A percentile compares a stretch with the other conserved stretches of the same genome.
These are phyloP conservation scores for Dicerorhinus sumatrensis DNA, from an alignment of 2,113 vertebrate species.

Conservation along the genomic window DNA sequence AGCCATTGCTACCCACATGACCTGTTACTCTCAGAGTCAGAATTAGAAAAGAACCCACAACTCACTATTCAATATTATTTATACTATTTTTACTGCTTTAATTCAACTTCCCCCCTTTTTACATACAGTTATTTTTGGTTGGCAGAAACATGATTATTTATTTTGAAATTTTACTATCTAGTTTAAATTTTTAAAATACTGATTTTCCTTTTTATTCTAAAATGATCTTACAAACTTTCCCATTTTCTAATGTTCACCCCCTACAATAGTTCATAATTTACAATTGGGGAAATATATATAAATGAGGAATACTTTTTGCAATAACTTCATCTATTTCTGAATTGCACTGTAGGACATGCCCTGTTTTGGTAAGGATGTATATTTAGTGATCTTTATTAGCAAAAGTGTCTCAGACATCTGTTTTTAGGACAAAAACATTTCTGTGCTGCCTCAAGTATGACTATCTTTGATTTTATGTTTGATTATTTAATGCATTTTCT, in stretches of 20 bases:
- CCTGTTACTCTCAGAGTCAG: background rate
- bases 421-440: background rate
- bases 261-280: background rate
- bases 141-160: background rate
- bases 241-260: background rate
- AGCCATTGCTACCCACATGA: background rate
- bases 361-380: background rate
- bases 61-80: background rate
- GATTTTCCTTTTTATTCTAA: background rate
- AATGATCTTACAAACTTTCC: background rate
- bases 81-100: background rate
- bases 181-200: background rate
- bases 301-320: background rate
- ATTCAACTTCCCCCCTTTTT: background rate
- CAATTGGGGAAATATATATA: background rate
- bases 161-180: background rate
- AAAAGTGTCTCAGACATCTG: background rate
- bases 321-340: background rate
- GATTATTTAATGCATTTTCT: background rate
- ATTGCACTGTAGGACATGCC: background rate
- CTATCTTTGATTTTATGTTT: background rate
- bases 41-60: background rate
- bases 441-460: background rate
- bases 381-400: background rate
- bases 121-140: background rate